Percentiles rank a stretch among this genome's conserved stretches.
Conservation (phyloP, 53 echinoderm and acorn worm species). For the Hippasteria phrygiana region DNA sequence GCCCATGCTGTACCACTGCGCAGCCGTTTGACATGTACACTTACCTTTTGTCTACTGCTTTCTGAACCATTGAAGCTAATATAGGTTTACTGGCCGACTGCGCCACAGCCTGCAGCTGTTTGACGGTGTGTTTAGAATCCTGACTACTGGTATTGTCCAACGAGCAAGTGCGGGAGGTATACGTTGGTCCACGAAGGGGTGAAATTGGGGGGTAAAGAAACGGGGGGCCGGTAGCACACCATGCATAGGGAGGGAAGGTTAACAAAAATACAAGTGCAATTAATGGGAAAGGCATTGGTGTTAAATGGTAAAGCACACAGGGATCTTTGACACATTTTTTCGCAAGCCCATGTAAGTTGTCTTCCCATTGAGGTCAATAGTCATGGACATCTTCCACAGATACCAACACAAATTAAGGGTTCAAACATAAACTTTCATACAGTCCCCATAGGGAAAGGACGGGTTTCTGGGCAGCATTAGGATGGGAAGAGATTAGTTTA, state of each 20-base stretch:
- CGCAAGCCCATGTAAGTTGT: too few relatives aligned
- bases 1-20: too few relatives aligned
- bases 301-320: neutral
- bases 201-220: neutral
- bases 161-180: neutral
- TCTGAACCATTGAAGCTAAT: constrained; percentile 36
- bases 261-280: constrained; percentile 33
- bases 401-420: too few relatives aligned
- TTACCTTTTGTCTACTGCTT: constrained; percentile 28
- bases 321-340: too few relatives aligned
- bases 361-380: too few relatives aligned
- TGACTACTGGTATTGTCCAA: neutral
- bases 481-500: too few relatives aligned
- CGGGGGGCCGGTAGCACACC: constrained; percentile 1
- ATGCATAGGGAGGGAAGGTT: constrained; percentile 34
- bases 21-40: constrained; percentile 5
- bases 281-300: neutral
- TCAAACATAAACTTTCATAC: too few relatives aligned
- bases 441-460: too few relatives aligned
- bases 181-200: constrained; percentile 14
- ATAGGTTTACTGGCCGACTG: constrained; percentile 22
- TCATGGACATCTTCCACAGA: too few relatives aligned
- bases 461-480: too few relatives aligned
- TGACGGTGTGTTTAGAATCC: constrained; percentile 6
- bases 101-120: neutral